Conservation (phyloP, 2,888 invertebrate species). For the Dryobotodes eremita region DNA sequence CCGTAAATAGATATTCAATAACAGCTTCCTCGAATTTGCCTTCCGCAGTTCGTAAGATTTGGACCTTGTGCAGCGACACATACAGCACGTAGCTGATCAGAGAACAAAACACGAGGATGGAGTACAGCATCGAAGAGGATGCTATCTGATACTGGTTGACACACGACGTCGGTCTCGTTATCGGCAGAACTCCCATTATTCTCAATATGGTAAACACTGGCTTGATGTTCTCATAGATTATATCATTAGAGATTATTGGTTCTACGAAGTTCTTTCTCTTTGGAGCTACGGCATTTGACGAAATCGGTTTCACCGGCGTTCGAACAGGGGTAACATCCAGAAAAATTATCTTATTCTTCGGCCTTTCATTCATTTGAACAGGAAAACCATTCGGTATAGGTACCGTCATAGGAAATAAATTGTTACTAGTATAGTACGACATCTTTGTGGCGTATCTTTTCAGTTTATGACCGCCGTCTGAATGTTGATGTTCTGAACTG, state of each 20-base stretch:
- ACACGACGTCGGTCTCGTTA: conserved; percentile 88
- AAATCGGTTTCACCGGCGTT: conserved; percentile 77
- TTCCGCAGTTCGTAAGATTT: conserved; percentile 91
- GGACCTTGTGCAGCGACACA: conserved; percentile 91
- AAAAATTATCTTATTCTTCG: conserved; percentile 81
- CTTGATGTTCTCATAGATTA: conserved; percentile 87
- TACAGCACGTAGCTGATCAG: conserved; percentile 91
- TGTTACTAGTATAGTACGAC: conserved; percentile 80
- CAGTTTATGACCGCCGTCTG: conserved; percentile 55
- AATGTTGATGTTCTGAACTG: conserved; percentile 64
- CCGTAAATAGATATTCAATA: conserved; percentile 94
- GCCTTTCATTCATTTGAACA: conserved; percentile 77
- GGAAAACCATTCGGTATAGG: conserved; percentile 82
- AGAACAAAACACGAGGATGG: conserved; percentile 87
- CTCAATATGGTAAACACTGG: conserved; percentile 86
- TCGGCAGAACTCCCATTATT: conserved; percentile 92
- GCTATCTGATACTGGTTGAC: conserved; percentile 86
- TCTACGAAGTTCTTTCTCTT: conserved; percentile 80
- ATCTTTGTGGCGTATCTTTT: conserved; percentile 69
- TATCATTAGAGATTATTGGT: conserved; percentile 81
- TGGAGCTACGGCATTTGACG: conserved; percentile 80
- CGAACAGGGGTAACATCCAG: conserved; percentile 84
- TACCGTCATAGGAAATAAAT: conserved; percentile 74
- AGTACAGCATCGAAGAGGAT: conserved; percentile 91
- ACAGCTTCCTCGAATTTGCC: conserved; percentile 94